Percentiles rank a stretch among this genome's conserved stretches.
Evolutionary conservation across 2,888 invertebrate genomes (phyloP).

Genomic region (Argyra leucocephala): DNA sequence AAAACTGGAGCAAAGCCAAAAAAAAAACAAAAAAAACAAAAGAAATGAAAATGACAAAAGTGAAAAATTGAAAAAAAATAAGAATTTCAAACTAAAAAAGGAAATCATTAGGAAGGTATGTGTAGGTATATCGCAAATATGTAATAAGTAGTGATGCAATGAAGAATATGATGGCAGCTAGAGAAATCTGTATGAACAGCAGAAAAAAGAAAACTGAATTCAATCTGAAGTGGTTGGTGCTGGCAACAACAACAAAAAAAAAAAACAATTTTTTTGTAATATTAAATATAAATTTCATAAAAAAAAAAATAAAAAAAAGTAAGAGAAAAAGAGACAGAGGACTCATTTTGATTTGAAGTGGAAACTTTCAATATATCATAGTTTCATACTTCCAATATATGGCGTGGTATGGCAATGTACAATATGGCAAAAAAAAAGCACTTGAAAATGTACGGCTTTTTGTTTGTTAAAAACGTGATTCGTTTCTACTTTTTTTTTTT

Average conservation of each 20-base stretch:
- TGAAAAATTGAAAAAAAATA: no score
- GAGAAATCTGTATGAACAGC: background rate
- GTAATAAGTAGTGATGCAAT: no score
- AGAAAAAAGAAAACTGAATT: background rate
- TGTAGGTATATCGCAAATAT: no score
- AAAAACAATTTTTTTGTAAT: background rate
- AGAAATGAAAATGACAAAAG: no score
- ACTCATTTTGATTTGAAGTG: background rate
- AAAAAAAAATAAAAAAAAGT: no score
- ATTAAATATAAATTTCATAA: background rate
- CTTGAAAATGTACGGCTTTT: background rate
- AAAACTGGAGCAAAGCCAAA: conserved; percentile 4
- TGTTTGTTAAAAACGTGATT: background rate
- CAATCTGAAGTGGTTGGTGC: background rate
- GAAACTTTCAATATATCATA: conserved; percentile 4
- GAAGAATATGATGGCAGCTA: no score
- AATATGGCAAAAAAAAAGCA: background rate
- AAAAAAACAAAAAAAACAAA: background rate
- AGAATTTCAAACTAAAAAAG: no score
- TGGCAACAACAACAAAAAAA: background rate
- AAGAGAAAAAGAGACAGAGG: background rate
- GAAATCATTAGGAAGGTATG: no score
- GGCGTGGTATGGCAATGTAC: background rate
- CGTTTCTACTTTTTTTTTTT: background rate
- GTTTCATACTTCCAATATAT: background rate